These are phyloP conservation scores for Paradisaea rubra DNA, from an alignment of 2,113 vertebrate species.

Conservation along the genomic window DNA sequence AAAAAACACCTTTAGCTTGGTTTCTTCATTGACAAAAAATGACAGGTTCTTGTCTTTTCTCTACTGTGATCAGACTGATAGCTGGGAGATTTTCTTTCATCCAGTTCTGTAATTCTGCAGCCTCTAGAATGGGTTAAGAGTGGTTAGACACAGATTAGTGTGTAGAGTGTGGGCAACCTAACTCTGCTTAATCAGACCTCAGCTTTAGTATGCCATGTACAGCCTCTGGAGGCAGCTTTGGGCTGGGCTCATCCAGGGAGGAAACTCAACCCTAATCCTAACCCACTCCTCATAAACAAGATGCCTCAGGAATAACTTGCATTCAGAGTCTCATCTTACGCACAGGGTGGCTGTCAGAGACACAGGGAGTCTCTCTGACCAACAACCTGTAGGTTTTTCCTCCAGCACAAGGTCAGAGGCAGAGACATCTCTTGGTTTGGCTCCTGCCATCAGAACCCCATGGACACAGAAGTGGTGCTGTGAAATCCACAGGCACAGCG, in stretches of 20 bases:
- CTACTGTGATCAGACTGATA: not conserved
- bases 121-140: not conserved
- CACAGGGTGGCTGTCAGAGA: not conserved
- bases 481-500: not conserved
- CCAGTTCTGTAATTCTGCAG: not conserved
- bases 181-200: not conserved
- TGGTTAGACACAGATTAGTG: not conserved
- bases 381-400: not conserved
- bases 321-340: not conserved
- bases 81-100: not conserved
- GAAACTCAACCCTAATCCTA: not conserved
- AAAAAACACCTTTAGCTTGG: not conserved
- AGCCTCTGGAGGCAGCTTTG: not conserved
- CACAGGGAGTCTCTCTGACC: not conserved
- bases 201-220: not conserved
- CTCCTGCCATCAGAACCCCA: not conserved
- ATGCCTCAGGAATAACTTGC: not conserved
- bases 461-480: not conserved
- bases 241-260: not conserved
- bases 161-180: not conserved
- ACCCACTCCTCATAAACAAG: not conserved
- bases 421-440: not conserved
- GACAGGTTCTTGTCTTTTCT: not conserved
- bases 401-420: not conserved
- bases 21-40: not conserved